Evolutionary conservation across 2,113 vertebrate genomes (phyloP).

Genomic region (Marcusenius ussheri): DNA sequence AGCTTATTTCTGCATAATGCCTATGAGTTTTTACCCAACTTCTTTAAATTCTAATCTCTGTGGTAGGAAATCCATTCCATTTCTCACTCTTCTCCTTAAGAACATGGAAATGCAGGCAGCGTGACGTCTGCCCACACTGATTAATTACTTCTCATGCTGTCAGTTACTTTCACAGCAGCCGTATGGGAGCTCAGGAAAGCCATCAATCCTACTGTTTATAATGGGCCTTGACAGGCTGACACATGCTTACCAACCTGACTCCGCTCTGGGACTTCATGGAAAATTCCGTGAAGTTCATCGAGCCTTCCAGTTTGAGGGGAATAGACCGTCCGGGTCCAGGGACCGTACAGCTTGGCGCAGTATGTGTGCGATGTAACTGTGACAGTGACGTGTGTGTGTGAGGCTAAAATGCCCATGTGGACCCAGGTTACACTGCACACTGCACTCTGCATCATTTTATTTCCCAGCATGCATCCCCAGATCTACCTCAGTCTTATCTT

Average conservation of each 20-base stretch:
- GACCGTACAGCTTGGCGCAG: not conserved
- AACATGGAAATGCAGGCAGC: conserved; percentile 7
- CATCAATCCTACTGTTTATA: not conserved
- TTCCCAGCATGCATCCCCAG: too few species aligned
- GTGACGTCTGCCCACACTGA: conserved; percentile 9
- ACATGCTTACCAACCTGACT: conserved; percentile 8
- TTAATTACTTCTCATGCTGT: conserved; percentile 23
- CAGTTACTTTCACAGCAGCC: not conserved
- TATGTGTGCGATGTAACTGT: not conserved
- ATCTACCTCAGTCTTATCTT: not conserved
- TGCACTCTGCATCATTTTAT: not conserved
- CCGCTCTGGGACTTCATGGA: not conserved
- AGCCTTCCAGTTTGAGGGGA: not conserved
- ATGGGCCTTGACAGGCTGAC: conserved; percentile 12
- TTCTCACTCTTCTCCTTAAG: conserved; percentile 4
- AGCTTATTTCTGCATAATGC: not conserved
- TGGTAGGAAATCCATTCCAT: not conserved
- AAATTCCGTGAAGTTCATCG: not conserved
- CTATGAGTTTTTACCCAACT: not conserved
- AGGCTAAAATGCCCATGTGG: not conserved
- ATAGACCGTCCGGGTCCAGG: not conserved
- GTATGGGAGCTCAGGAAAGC: conserved; percentile 2
- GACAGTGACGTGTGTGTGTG: not conserved
- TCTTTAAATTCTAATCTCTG: not conserved
- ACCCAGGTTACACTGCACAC: not conserved